These are phyloP conservation scores for Embidobia sp. DNA, from an alignment of 2,888 invertebrate genomes.

Conservation along the genomic window DNA sequence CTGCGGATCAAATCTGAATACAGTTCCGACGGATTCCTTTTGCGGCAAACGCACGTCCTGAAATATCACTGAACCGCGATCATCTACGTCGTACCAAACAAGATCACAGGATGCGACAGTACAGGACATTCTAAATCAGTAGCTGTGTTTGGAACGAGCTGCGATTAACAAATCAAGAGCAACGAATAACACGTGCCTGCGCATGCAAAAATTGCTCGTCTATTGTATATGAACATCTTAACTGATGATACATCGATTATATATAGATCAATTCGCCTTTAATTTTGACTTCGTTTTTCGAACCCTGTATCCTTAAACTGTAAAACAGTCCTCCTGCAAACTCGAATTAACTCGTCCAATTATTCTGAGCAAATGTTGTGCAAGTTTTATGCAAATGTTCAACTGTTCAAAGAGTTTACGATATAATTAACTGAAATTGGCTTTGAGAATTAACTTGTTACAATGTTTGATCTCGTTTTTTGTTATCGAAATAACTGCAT, in stretches of 20 bases:
- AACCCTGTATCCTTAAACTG: too few relatives aligned
- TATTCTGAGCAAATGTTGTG: too few relatives aligned
- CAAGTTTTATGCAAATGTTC: too few relatives aligned
- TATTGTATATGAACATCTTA: constrained; percentile 65
- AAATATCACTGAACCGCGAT: constrained; percentile 14
- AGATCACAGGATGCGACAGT: constrained; percentile 53
- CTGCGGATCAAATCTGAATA: too few relatives aligned
- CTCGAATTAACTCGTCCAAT: too few relatives aligned
- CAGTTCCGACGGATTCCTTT: too few relatives aligned
- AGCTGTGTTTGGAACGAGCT: constrained; percentile 49
- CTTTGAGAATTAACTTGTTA: too few relatives aligned
- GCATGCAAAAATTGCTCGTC: constrained; percentile 64
- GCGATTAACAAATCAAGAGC: constrained; percentile 67
- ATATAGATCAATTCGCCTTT: constrained; percentile 22
- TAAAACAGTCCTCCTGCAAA: too few relatives aligned
- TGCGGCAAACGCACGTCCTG: constrained; percentile 15
- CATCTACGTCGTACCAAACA: constrained; percentile 45
- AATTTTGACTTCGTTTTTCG: constrained; percentile 7
- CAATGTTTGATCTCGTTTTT: too few relatives aligned
- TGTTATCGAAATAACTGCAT: too few relatives aligned
- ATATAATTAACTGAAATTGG: too few relatives aligned
- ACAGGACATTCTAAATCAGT: constrained; percentile 61
- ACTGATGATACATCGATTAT: constrained; percentile 67
- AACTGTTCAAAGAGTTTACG: too few relatives aligned
- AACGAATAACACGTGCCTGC: constrained; percentile 49